Evolutionary conservation across 2,888 invertebrate genomes (phyloP).

Genomic region (Ommatoiulus sabulosus): DNA sequence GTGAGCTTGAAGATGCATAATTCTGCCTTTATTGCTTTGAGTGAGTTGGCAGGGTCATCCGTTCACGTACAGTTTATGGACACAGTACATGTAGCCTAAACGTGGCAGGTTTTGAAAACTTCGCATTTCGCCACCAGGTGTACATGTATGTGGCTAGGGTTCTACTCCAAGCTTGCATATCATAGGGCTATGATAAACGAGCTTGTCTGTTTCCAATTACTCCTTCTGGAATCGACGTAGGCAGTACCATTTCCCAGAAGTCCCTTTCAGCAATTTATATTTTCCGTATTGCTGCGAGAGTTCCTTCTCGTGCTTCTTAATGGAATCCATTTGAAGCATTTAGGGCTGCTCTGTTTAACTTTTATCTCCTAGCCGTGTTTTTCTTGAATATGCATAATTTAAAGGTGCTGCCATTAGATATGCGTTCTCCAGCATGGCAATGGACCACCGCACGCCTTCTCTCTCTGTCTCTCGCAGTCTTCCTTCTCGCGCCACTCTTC

Average conservation of each 20-base stretch:
- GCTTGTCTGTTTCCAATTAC: conserved; percentile 40
- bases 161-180: neutral
- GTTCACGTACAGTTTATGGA: no score
- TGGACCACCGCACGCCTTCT: neutral
- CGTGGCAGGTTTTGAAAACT: no score
- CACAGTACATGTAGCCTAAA: no score
- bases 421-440: conserved; percentile 20
- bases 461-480: neutral
- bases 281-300: conserved; percentile 40
- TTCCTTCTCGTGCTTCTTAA: conserved; percentile 27
- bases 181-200: conserved; percentile 28
- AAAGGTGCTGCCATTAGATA: conserved; percentile 33
- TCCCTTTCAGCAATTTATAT: conserved; percentile 43
- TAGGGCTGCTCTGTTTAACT: conserved; percentile 43
- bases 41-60: no score
- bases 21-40: no score
- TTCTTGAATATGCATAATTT: conserved; percentile 43
- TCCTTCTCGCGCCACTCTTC: neutral
- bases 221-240: conserved; percentile 30
- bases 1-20: no score
- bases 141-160: neutral
- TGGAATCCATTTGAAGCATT: conserved; percentile 43
- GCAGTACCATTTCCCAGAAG: conserved; percentile 39
- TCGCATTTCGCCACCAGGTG: no score
- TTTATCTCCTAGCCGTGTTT: conserved; percentile 40